A percentile compares a stretch with the other conserved stretches of the same genome.
phyloP scores from a whole-genome alignment of 2,113 vertebrate genomes.

The Oostethus manadensis region DNA sequence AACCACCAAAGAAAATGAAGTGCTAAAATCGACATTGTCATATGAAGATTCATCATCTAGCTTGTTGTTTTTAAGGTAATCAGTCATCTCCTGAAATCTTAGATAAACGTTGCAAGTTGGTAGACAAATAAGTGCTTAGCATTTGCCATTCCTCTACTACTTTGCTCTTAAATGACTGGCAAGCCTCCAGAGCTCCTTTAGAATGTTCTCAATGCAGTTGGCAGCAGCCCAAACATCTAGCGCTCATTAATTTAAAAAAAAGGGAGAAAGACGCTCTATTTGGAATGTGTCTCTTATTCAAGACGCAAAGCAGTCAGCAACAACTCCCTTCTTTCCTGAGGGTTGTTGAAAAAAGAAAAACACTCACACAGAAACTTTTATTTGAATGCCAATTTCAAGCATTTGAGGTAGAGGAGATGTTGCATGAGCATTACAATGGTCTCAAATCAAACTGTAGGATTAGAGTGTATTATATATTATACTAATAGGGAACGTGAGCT shows the following conservation, averaged over 20 bases:
- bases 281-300: constrained; percentile 85
- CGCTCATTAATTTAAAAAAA: constrained; percentile 89
- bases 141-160: constrained; percentile 73
- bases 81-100: constrained; percentile 15
- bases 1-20: constrained; percentile 54
- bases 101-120: constrained; percentile 22
- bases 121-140: constrained; percentile 18
- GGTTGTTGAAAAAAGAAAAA: constrained; percentile 66
- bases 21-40: constrained; percentile 11
- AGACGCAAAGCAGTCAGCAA: constrained; percentile 80
- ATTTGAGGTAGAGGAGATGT: not conserved
- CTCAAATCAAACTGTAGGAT: not conserved
- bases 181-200: constrained; percentile 80
- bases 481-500: too few relatives aligned
- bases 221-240: constrained; percentile 90
- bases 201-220: constrained; percentile 89
- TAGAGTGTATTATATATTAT: too few relatives aligned
- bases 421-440: not conserved
- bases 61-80: constrained; percentile 26
- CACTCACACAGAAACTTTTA: constrained; percentile 62
- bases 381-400: constrained; percentile 5
- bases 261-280: constrained; percentile 46
- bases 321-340: constrained; percentile 78
- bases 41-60: constrained; percentile 18
- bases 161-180: constrained; percentile 80